Evolutionary conservation across 2,113 vertebrate species (phyloP).

Genomic region (Cynoglossus semilaevis): DNA sequence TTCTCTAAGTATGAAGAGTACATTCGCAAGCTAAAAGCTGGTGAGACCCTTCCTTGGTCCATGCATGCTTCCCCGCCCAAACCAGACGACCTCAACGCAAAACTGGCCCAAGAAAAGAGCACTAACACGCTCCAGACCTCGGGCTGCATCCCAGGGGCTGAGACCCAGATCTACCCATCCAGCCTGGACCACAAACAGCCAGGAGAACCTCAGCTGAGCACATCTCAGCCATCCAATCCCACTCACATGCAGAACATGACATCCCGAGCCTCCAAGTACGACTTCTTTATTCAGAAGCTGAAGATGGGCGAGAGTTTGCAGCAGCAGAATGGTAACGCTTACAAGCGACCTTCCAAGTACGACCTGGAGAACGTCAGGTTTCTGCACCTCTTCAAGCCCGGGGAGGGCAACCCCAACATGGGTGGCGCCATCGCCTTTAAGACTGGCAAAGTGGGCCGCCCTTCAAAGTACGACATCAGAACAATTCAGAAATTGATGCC

Average conservation of each 20-base stretch:
- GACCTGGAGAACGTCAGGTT: slow-evolving; percentile 98
- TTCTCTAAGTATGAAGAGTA: slow-evolving; percentile 99
- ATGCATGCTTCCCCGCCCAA: slow-evolving; percentile 79
- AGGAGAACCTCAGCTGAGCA: slow-evolving; percentile 77
- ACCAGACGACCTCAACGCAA: slow-evolving; percentile 82
- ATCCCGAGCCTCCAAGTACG: slow-evolving; percentile 92
- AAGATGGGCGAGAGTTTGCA: slow-evolving; percentile 90
- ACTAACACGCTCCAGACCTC: slow-evolving; percentile 73
- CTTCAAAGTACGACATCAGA: slow-evolving; percentile 96
- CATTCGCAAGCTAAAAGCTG: slow-evolving; percentile 95
- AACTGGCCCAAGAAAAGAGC: slow-evolving; percentile 79
- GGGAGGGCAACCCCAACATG: slow-evolving; percentile 95
- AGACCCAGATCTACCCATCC: slow-evolving; percentile 78
- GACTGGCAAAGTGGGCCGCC: slow-evolving; percentile 95
- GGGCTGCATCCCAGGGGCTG: slow-evolving; percentile 73
- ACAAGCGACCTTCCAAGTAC: slow-evolving; percentile 97
- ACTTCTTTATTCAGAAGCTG: slow-evolving; percentile 98
- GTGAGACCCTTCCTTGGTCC: slow-evolving; percentile 91
- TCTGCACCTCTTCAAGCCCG: slow-evolving; percentile 96
- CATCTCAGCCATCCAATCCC: slow-evolving; percentile 78
- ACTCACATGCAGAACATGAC: slow-evolving; percentile 88
- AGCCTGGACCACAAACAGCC: slow-evolving; percentile 86
- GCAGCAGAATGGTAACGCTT: slow-evolving; percentile 91
- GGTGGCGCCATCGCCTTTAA: slow-evolving; percentile 98
- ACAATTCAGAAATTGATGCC: slow-evolving; percentile 93